These are phyloP conservation scores for Pedionomus torquatus DNA, from an alignment of 2,113 vertebrate genomes.

Conservation along the genomic window DNA sequence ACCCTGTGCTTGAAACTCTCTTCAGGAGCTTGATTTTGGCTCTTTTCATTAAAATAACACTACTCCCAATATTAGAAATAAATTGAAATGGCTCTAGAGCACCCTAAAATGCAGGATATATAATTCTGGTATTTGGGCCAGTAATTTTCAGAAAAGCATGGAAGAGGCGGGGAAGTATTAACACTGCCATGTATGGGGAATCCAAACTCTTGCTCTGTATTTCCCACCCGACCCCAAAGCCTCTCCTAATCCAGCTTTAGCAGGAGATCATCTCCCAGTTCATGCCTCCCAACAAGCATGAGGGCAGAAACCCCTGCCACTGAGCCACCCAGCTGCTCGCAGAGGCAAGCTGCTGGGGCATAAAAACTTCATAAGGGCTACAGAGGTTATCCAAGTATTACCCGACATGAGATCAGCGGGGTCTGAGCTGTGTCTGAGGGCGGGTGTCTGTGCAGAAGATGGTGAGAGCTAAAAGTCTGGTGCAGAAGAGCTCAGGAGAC, in stretches of 20 bases:
- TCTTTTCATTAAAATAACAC: neutral
- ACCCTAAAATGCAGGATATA: neutral
- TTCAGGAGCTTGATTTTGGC: neutral
- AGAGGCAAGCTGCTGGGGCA: neutral
- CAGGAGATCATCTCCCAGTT: conserved; percentile 9
- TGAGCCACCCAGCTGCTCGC: neutral
- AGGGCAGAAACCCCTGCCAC: neutral
- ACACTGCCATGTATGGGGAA: neutral
- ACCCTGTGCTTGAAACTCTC: neutral
- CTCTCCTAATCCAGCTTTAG: conserved; percentile 37
- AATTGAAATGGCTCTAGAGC: neutral
- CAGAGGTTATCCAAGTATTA: too few species aligned
- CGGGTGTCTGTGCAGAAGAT: neutral
- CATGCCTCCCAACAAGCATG: neutral
- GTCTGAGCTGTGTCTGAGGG: neutral
- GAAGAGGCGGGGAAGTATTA: neutral
- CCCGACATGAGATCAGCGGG: neutral
- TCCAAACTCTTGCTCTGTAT: neutral
- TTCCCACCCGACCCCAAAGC: neutral
- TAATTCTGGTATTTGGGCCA: neutral
- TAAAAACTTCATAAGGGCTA: neutral
- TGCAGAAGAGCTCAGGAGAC: neutral
- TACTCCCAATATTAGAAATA: neutral
- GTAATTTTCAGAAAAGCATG: neutral
- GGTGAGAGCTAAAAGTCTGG: neutral